Conservation (phyloP, 2,113 vertebrate species). For the Ibidorhyncha struthersii region DNA sequence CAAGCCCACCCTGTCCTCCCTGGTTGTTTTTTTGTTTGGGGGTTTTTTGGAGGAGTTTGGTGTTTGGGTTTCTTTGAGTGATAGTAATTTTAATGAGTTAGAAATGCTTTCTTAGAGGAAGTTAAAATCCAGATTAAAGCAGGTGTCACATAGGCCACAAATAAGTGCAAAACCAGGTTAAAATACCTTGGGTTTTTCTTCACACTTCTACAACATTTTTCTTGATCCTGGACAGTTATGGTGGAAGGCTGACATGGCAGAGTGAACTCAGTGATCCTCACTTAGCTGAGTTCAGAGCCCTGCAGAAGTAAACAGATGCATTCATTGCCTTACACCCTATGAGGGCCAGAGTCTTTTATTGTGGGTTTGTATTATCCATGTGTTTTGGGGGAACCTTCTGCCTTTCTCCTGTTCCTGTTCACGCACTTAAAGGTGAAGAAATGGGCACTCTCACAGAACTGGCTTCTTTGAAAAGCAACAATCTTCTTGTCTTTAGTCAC, state of each 20-base stretch:
- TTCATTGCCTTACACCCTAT: neutral
- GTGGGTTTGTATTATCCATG: neutral
- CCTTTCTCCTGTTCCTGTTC: neutral
- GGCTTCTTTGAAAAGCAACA: neutral
- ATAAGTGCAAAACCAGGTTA: neutral
- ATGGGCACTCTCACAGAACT: neutral
- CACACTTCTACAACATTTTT: neutral
- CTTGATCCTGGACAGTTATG: neutral
- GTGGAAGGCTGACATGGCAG: neutral
- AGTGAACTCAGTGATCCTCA: neutral
- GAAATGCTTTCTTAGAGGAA: neutral
- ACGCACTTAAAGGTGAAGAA: neutral
- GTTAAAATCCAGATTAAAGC: neutral
- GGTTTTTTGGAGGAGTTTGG: neutral
- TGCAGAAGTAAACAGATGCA: neutral
- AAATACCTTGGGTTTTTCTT: neutral
- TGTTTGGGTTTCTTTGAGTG: neutral
- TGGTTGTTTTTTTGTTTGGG: neutral
- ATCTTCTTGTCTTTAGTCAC: neutral
- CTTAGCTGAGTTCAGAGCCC: neutral
- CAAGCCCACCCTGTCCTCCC: neutral
- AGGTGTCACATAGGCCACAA: neutral
- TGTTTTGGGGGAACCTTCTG: neutral
- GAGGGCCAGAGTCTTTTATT: neutral
- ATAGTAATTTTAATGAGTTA: neutral